Evolutionary conservation across 2,113 vertebrate genomes (phyloP), one percentile per base, ranked within the genome.

Genomic region (Lagenorhynchus albirostris): DNA sequence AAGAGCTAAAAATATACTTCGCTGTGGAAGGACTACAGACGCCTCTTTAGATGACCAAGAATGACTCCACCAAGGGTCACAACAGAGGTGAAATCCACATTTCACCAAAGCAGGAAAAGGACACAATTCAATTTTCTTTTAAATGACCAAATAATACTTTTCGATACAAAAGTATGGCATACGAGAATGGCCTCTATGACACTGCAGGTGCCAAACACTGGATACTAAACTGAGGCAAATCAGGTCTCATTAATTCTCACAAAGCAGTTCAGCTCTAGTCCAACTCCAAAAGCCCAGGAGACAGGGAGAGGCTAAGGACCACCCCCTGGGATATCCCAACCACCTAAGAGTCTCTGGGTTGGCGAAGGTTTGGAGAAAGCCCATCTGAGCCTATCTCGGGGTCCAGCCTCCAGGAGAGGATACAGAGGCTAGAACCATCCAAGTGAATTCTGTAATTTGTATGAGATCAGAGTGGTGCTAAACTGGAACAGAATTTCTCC

Each of bases 1-100:
- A 95, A 73, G 73, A 76, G 62, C 82, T 97, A 96, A 98, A 97
- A 95, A 97, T 93, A 88, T 29, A 91, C 71, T 89, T 93, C 33
- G 81, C 73, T 89, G 81, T 88, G 86, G 90, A 60, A 53, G 68
- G 73, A 91, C 67, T 93, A 14, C 79, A 95, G 85, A 88, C 62
- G n/a, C 82, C 83, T 83, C 58, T 94, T 94, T 50, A 88, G 88
- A 97, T 55, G 41, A 96, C 50, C 79, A 95, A 93, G 62, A 91
- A 67, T 41, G 21, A 94, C 29, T 84, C 65, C 41, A 91, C 23
- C 29, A 70, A 87, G 44, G 21, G 23, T 92, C 83, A 92, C 82
- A 77, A 58, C 0, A 92, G 53, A 91, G 26, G n/a, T 62, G 17
- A 84, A 91, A 31, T 25, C 71, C 38, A 71, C 3, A 74, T 68